phyloP scores from a whole-genome alignment of 2,888 invertebrate genomes.

The Baccha elongata region DNA sequence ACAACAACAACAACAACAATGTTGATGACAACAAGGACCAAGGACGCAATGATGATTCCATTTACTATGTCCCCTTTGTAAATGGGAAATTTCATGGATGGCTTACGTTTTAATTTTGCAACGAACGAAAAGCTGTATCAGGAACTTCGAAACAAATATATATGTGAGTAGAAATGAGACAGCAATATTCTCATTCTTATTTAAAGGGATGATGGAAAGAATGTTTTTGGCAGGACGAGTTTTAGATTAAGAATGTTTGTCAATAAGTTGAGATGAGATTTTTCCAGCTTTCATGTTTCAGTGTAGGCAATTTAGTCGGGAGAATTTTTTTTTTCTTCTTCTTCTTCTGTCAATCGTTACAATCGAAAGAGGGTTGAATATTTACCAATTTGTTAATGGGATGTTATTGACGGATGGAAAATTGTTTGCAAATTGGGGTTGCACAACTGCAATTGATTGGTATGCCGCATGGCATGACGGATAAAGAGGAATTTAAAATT shows the following conservation, averaged over 20 bases:
- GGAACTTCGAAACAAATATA: too few relatives aligned
- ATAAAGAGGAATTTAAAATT: neutral
- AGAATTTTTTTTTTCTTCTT: too few relatives aligned
- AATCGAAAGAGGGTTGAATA: slow-evolving; percentile 1
- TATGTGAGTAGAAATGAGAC: neutral
- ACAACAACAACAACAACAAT: neutral
- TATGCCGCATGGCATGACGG: too few relatives aligned
- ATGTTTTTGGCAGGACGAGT: slow-evolving; percentile 13
- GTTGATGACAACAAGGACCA: neutral
- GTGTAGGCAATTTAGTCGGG: too few relatives aligned
- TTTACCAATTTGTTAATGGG: slow-evolving; percentile 22
- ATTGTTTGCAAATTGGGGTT: neutral
- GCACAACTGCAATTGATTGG: neutral
- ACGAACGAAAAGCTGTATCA: too few relatives aligned
- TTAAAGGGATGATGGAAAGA: neutral
- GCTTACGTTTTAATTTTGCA: slow-evolving; percentile 47
- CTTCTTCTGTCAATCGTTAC: too few relatives aligned
- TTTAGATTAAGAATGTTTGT: slow-evolving; percentile 8
- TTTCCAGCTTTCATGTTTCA: neutral
- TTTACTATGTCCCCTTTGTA: slow-evolving; percentile 15
- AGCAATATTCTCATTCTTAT: too few relatives aligned
- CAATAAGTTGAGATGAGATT: slow-evolving; percentile 22
- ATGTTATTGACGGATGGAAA: neutral
- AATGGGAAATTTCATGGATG: slow-evolving; percentile 43
- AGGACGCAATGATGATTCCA: too few relatives aligned